A percentile compares a stretch with the other conserved stretches of the same genome.
phyloP scores from a whole-genome alignment of 2,888 invertebrate genomes.

The Steromphala cineraria region DNA sequence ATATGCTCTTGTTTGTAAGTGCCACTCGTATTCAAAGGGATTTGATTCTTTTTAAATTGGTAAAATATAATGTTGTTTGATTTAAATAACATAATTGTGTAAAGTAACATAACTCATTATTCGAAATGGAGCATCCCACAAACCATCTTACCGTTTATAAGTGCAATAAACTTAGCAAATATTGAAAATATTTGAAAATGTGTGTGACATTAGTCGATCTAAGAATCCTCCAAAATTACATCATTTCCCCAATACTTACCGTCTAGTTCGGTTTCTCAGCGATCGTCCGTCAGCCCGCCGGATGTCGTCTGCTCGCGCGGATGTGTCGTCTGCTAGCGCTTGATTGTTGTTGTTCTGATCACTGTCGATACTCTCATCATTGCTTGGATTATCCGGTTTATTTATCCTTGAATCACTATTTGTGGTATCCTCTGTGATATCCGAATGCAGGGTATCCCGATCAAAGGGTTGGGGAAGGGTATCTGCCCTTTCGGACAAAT shows the following conservation, averaged over 20 bases:
- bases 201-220: too few species aligned
- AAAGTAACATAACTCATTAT: too few species aligned
- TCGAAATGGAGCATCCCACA: too few species aligned
- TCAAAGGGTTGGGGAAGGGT: background rate
- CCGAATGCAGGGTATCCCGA: background rate
- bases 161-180: too few species aligned
- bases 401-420: background rate
- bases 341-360: background rate
- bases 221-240: background rate
- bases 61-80: too few species aligned
- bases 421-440: background rate
- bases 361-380: background rate
- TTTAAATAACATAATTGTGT: too few species aligned
- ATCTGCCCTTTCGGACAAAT: background rate
- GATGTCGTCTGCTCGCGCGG: background rate
- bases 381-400: background rate
- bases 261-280: background rate
- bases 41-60: too few species aligned
- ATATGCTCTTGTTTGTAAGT: too few species aligned
- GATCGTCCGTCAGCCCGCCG: background rate
- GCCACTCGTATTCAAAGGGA: too few species aligned
- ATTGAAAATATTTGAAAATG: too few species aligned
- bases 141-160: too few species aligned
- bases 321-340: background rate
- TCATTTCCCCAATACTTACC: background rate